Conservation (phyloP, 2,113 vertebrate species). For the Pristiophorus japonicus region DNA sequence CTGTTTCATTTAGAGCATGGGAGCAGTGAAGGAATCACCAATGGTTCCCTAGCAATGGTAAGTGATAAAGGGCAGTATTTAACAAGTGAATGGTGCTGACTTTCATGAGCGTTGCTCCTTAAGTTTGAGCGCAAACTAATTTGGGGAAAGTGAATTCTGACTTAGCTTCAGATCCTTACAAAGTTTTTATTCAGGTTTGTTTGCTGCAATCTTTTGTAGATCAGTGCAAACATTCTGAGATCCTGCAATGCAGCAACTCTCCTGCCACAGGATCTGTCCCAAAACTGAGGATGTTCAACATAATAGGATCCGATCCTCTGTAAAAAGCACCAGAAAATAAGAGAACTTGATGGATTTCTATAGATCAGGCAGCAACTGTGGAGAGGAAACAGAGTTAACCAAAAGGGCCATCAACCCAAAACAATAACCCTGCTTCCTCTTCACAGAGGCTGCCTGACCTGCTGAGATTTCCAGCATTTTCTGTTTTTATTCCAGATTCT, state of each 20-base stretch:
- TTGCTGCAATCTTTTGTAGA: background rate
- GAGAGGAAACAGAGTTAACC: no score
- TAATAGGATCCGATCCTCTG: background rate
- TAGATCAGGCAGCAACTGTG: no score
- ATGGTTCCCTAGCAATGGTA: background rate
- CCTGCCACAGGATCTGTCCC: background rate
- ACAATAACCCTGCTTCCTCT: no score
- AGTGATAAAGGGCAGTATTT: background rate
- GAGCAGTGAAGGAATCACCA: background rate
- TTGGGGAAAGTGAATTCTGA: background rate
- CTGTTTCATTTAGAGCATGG: background rate
- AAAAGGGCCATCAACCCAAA: no score
- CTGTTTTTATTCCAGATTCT: no score
- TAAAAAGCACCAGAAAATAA: no score
- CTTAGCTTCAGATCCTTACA: background rate
- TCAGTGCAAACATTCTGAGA: background rate
- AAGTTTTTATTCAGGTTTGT: background rate
- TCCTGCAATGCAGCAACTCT: background rate
- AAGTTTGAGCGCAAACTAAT: background rate
- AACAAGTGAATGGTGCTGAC: background rate
- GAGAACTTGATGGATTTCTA: no score
- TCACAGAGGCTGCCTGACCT: no score
- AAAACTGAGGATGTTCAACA: background rate
- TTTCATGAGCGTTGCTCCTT: background rate
- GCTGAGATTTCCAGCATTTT: no score